Conservation (phyloP, 2,113 vertebrate genomes). For the Peucedramus taeniatus region DNA sequence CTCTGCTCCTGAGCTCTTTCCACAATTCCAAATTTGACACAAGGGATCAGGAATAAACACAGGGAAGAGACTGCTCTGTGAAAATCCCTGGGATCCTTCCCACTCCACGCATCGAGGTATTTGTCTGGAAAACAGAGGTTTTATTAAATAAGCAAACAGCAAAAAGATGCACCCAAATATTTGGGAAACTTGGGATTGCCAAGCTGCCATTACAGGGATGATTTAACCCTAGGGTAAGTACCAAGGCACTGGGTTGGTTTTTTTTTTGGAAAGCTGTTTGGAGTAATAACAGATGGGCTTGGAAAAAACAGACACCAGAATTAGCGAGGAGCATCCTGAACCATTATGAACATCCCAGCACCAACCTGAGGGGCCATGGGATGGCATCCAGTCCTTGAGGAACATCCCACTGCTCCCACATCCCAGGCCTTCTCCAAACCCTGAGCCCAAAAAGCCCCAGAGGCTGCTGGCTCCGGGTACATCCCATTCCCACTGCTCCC, state of each 20-base stretch:
- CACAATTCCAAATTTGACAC: fast-evolving
- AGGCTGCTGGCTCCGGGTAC: neutral
- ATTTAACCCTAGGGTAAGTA: neutral
- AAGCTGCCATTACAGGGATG: neutral
- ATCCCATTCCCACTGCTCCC: neutral
- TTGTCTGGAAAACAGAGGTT: neutral
- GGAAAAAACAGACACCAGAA: neutral
- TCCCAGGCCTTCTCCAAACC: neutral
- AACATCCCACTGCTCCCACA: neutral
- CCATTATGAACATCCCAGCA: neutral
- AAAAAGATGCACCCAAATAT: neutral
- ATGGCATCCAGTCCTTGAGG: neutral
- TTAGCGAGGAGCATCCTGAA: neutral
- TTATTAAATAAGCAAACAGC: conserved; percentile 30
- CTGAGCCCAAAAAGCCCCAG: neutral
- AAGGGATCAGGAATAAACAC: neutral
- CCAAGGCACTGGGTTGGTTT: neutral
- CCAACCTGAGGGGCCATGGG: neutral
- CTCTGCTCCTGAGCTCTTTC: neutral
- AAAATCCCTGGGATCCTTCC: neutral
- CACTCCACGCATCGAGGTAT: fast-evolving
- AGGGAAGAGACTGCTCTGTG: neutral
- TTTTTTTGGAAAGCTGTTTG: neutral
- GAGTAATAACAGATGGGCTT: neutral
- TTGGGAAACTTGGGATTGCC: neutral